Conservation (phyloP, 2,888 invertebrate species). For the Parapristionchus giblindavisi region DNA sequence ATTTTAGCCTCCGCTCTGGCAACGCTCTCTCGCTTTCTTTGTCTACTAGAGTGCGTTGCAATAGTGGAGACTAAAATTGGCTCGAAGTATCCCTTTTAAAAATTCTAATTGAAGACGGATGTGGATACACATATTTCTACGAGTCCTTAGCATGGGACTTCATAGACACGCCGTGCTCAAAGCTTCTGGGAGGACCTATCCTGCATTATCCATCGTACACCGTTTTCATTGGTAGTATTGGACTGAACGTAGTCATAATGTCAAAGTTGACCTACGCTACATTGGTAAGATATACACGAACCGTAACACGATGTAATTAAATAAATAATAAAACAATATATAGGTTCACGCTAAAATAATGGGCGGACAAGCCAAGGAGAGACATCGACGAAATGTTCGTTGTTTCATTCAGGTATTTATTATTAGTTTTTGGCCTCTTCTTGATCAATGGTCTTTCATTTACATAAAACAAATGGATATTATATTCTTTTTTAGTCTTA, state of each 20-base stretch:
- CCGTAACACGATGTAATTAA: neutral
- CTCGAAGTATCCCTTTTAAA: no score
- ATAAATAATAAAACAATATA: no score
- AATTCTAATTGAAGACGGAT: neutral
- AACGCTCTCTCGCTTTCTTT: no score
- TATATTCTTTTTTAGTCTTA: no score
- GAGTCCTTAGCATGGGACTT: slow-evolving; percentile 6
- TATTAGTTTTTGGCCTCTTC: no score
- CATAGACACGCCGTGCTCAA: slow-evolving; percentile 30
- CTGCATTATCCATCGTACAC: slow-evolving; percentile 25
- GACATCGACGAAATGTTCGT: slow-evolving; percentile 26
- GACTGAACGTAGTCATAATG: slow-evolving; percentile 24
- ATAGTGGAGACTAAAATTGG: no score
- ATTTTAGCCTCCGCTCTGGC: no score
- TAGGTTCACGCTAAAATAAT: slow-evolving; percentile 2
- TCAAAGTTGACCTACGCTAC: slow-evolving; percentile 13
- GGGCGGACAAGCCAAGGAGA: slow-evolving; percentile 4
- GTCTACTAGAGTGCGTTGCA: no score
- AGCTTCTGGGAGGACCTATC: slow-evolving; percentile 13
- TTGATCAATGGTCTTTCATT: no score
- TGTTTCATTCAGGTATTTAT: slow-evolving; percentile 32
- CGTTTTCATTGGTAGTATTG: neutral
- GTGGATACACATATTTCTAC: slow-evolving; percentile 32
- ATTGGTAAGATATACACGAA: neutral
- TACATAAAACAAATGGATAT: no score